Evolutionary conservation across 2,797 vertebrate species (phyloP), one percentile per base, ranked within the genome.

Genomic region (Apogon hyalosoma): DNA sequence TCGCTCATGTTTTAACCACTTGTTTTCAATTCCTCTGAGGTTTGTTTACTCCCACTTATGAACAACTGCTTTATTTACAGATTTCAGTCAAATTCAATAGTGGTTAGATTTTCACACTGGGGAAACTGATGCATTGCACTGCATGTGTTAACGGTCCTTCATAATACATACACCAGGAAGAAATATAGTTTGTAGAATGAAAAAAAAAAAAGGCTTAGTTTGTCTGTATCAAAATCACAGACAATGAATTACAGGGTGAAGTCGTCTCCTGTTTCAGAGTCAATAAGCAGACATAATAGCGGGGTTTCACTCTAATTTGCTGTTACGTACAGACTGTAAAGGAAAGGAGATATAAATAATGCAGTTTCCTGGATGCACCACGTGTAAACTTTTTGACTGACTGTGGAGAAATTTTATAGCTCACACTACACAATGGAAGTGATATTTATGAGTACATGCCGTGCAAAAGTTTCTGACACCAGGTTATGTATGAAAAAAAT

Each of bases 1-100:
- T 58, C 52, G 55, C 31, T 55, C 7, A 1, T 1, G 0, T 39
- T 74, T 63, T 46, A 60, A 84, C 51, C 63, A 55, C 31, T 0
- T 7, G 62, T 64, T 83, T 69, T 90, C 71, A 59, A 11, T 84
- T 89, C 82, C 82, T 69, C 48, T 0, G 18, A 15, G 69, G 15
- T 61, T 39, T 7, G 1, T 69, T 43, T 68, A 45, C 68, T 75
- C 77, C 64, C 60, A 64, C 71, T 69, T n/a, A 3, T 16, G 24
- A 11, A 46, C 0, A 2, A 48, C 7, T 7, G 16, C 62, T 70
- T 66, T 69, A 54, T 71, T 62, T 38, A 42, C 56, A 69, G 18
- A 79, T 66, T 41, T 33, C 13, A 2, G 4, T 55, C 18, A 36
- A 6, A 60, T 12, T 14, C n/a, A 40, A 7, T 3, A 41, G 52